Evolutionary conservation across 2,888 invertebrate species (phyloP), one percentile per base, ranked within the genome.

Genomic region (Hypercompe scribonia): DNA sequence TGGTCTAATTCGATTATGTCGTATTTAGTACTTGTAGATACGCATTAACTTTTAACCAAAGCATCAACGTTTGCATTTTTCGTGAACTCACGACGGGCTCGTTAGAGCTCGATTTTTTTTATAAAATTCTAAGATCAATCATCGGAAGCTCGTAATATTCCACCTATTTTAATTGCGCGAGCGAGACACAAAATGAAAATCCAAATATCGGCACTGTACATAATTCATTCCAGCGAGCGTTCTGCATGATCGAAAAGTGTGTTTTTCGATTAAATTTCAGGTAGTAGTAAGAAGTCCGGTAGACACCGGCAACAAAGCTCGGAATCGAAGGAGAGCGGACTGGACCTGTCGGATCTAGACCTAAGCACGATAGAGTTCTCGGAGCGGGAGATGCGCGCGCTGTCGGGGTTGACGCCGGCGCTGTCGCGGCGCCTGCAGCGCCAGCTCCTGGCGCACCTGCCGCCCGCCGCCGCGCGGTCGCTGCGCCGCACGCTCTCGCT

Each of bases 371-470:
- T 97, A 85, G 96, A 97, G 90, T 93, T 97, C 77, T 97, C 97
- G 82, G 97, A 97, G 91, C 96, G 97, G 88, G 97, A 97, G 95
- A 94, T 97, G 87, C 96, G 97, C 88, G 91, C 97, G 79, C 93
- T 97, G 82, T 97, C 97, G 36, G 97, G 96, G 83, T 96, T 97
- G 81, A 97, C 97, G 83, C 97, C 97, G 50, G 97, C 97, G 81
- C 94, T 97, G 84, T 97, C 97, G 80, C 96, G 97, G 84, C 96
- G 97, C 64, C 96, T 97, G 88, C 97, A 97, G 94, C 97, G 96
- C 77, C 97, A 97, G 91, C 94, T 97, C 84, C 94, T 97, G 74
- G 97, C 97, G 81, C 97, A 97, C 89, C 90, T 97, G 88, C 97
- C 97, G 80, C 97, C 97, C 84, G 96, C 96, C 77, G 97, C 97